Conservation (phyloP, 35 echinoderm and acorn worm genomes). For the Heliocidaris erythrogramma region DNA sequence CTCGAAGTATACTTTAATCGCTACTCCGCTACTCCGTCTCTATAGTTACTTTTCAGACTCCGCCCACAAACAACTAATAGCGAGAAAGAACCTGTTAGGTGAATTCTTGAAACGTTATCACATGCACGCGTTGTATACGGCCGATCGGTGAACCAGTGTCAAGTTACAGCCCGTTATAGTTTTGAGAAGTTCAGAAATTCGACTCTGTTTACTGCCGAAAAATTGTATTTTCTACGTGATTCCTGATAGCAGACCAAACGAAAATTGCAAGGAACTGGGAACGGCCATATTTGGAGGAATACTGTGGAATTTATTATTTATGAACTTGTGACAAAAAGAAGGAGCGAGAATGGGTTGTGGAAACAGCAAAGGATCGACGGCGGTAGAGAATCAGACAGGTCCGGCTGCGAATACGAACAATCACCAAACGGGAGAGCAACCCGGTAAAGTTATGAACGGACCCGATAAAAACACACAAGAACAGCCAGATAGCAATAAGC, state of each 20-base stretch:
- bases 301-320: background rate
- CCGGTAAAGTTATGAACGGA: constrained; percentile 15
- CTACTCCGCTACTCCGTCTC: background rate
- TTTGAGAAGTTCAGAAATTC: background rate
- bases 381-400: background rate
- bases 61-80: background rate
- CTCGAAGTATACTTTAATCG: background rate
- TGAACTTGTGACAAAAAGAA: background rate
- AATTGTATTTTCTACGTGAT: background rate
- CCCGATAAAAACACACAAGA: constrained; percentile 20
- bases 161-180: background rate
- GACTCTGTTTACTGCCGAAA: background rate
- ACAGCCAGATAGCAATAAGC: constrained; percentile 15
- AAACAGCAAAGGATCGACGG: constrained; percentile 33
- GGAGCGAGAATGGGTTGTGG: constrained; percentile 17
- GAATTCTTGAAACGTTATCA: background rate
- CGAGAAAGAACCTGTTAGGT: constrained; percentile 6
- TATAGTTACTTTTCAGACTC: constrained; percentile 13
- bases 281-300: background rate
- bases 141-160: background rate
- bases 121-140: background rate
- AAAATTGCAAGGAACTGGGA: background rate
- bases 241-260: background rate
- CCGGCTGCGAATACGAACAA: constrained; percentile 9
- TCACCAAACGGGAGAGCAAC: constrained; percentile 6